phyloP scores from a whole-genome alignment of 2,113 vertebrate species.

The Siphamia tubifer region DNA sequence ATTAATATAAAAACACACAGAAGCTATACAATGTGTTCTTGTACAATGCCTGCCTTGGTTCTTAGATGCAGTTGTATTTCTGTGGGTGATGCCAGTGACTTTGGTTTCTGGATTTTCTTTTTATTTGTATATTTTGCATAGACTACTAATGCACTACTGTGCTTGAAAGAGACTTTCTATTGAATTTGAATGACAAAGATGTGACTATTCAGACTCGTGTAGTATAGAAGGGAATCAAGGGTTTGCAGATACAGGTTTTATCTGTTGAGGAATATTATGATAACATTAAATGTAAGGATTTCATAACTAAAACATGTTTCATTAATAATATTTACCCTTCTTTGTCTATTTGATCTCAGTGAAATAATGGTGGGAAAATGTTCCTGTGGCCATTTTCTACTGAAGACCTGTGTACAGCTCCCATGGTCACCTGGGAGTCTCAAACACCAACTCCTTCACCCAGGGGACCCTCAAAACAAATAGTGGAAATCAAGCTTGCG shows the following conservation, averaged over 20 bases:
- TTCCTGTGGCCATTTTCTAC: conserved; percentile 55
- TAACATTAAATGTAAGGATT: background rate
- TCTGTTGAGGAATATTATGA: background rate
- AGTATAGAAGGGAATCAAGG: background rate
- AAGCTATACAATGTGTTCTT: too few species aligned
- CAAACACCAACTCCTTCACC: conserved; percentile 20
- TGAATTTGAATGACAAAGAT: too few species aligned
- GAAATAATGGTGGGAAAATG: conserved; percentile 78
- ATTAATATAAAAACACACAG: too few species aligned
- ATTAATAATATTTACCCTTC: background rate
- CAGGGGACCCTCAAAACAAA: conserved; percentile 70
- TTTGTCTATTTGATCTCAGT: conserved; percentile 36
- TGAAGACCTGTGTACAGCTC: conserved; percentile 47
- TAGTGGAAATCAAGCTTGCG: conserved; percentile 68
- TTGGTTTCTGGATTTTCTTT: background rate
- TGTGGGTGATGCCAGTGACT: background rate
- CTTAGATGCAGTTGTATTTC: background rate
- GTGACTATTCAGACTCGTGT: too few species aligned
- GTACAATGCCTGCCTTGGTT: background rate
- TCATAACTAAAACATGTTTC: background rate
- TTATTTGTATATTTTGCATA: conserved; percentile 34
- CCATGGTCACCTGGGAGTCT: conserved; percentile 19
- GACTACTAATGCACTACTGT: background rate
- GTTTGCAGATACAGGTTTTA: background rate
- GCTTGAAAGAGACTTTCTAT: background rate